These are phyloP conservation scores for Caradrina clavipalpis DNA, from an alignment of 2,888 invertebrate genomes.

Conservation along the genomic window DNA sequence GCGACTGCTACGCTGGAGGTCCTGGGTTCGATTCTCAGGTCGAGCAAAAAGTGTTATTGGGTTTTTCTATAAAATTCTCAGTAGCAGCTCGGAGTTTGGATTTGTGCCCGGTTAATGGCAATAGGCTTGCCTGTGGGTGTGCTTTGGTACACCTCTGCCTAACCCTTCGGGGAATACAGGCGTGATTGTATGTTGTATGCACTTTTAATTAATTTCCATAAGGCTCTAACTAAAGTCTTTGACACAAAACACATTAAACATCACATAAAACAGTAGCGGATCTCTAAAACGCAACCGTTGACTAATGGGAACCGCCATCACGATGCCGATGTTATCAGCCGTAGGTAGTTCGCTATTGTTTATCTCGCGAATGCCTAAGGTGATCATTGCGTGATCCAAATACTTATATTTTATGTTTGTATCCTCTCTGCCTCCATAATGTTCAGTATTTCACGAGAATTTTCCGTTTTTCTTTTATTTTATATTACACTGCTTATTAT, in stretches of 20 bases:
- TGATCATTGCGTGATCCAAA: conserved; percentile 80
- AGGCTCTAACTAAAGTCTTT: neutral
- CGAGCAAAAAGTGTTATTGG: no score
- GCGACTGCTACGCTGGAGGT: no score
- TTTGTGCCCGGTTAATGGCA: no score
- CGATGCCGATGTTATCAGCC: conserved; percentile 77
- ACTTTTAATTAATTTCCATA: no score
- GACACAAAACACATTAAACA: neutral
- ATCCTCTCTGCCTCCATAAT: conserved; percentile 64
- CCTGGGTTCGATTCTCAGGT: no score
- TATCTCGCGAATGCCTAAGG: conserved; percentile 75
- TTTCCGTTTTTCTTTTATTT: conserved; percentile 58
- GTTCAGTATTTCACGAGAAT: conserved; percentile 52
- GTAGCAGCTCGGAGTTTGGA: no score
- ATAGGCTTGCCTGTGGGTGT: no score
- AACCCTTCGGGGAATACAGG: no score
- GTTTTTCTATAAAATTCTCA: no score
- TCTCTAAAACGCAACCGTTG: conserved; percentile 52
- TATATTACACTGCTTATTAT: conserved; percentile 47
- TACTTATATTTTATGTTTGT: conserved; percentile 73
- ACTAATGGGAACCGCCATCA: conserved; percentile 67
- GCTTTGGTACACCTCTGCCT: no score
- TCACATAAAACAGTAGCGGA: conserved; percentile 8
- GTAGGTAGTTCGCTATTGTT: conserved; percentile 76
- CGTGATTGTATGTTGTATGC: no score